Conservation (phyloP, 2,113 vertebrate genomes). For the Parus major region DNA sequence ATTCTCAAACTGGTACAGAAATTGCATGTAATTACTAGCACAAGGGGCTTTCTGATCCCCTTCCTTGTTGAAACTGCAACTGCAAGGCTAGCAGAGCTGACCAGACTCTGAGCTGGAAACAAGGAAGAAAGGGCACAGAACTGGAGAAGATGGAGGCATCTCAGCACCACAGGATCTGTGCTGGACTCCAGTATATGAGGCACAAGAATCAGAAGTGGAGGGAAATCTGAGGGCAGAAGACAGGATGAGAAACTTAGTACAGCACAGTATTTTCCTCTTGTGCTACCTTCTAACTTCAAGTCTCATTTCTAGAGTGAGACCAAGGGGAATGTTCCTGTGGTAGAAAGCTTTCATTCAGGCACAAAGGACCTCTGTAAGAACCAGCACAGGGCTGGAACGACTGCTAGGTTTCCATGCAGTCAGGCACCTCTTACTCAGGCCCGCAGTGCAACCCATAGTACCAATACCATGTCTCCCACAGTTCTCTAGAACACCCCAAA, state of each 20-base stretch:
- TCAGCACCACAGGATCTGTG: neutral
- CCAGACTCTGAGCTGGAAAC: neutral
- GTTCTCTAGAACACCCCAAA: neutral
- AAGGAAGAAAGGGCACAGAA: neutral
- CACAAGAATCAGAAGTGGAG: neutral
- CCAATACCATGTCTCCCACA: neutral
- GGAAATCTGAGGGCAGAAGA: neutral
- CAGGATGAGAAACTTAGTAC: neutral
- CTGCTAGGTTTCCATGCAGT: neutral
- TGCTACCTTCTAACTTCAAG: neutral
- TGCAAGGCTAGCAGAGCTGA: neutral
- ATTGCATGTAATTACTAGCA: neutral
- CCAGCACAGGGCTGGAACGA: neutral
- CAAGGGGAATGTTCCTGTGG: neutral
- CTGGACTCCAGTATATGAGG: neutral
- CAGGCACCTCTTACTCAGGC: neutral
- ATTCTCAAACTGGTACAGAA: neutral
- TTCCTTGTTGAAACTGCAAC: neutral
- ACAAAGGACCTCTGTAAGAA: neutral
- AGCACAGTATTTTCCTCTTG: neutral
- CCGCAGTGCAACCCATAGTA: accelerated
- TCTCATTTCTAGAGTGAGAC: neutral
- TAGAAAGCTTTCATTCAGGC: neutral
- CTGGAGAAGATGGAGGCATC: neutral
- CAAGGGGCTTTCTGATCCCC: neutral